These are phyloP conservation scores for Parasteatoda tepidariorum DNA, from an alignment of 1,140 invertebrate genomes.

Conservation along the genomic window DNA sequence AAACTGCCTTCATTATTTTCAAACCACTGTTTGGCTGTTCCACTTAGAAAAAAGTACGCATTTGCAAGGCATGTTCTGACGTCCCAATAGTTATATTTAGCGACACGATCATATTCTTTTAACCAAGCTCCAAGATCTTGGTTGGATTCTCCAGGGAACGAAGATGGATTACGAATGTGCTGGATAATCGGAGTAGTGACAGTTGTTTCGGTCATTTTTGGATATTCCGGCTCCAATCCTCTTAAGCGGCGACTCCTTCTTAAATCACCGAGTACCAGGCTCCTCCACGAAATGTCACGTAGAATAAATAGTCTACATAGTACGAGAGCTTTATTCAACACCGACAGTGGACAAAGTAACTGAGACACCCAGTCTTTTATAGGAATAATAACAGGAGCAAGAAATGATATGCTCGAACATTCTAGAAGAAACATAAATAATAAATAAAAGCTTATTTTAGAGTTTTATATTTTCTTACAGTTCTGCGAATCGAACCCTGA, in stretches of 20 bases:
- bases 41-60: neutral
- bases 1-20: neutral
- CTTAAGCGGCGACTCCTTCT: neutral
- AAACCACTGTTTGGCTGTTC: neutral
- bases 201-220: neutral
- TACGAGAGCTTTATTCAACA: no score
- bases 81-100: neutral
- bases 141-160: neutral
- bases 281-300: neutral
- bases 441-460: no score
- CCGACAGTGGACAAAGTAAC: no score
- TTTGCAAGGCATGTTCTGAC: neutral
- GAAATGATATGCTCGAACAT: no score
- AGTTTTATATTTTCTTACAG: no score
- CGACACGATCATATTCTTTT: conserved; percentile 11
- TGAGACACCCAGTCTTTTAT: no score
- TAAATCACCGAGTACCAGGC: neutral
- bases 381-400: no score
- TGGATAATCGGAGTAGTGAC: neutral
- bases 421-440: no score
- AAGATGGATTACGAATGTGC: neutral
- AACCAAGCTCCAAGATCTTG: neutral
- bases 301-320: neutral
- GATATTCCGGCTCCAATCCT: neutral
- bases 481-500: no score